Percentiles rank a stretch among this genome's conserved stretches.
Evolutionary conservation across 2,797 vertebrate species (phyloP).

Genomic region (Peromyscus aztecus): DNA sequence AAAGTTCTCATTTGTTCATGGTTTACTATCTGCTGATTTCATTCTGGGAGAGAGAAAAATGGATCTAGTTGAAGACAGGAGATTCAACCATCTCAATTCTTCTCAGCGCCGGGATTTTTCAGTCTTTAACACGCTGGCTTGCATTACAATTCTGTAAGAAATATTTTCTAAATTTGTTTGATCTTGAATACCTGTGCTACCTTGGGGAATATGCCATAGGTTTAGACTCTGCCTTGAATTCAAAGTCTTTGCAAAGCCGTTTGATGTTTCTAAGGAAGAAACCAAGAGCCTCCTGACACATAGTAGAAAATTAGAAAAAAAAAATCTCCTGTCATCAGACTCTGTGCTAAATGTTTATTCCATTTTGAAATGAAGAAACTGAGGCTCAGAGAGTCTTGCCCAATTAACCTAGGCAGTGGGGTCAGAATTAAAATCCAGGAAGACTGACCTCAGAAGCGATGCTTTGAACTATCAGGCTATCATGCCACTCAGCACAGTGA

Average conservation of each 20-base stretch:
- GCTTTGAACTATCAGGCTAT: background rate
- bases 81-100: background rate
- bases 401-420: background rate
- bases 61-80: background rate
- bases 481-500: background rate
- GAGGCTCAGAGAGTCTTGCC: background rate
- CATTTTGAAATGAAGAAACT: constrained; percentile 50
- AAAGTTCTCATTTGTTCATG: background rate
- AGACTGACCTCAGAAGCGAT: background rate
- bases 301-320: background rate
- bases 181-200: background rate
- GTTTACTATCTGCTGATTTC: background rate
- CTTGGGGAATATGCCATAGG: background rate
- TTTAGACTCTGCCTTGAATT: constrained; percentile 53
- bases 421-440: constrained; percentile 12
- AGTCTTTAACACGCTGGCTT: background rate
- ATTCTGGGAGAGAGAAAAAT: background rate
- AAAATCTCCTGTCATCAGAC: background rate
- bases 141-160: background rate
- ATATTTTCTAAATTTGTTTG: constrained; percentile 23
- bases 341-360: background rate
- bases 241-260: constrained; percentile 51
- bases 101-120: background rate
- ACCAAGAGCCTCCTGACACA: background rate
- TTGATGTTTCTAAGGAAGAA: constrained; percentile 43